Conservation (phyloP, 2,113 vertebrate genomes). For the Nycticorax nycticorax region DNA sequence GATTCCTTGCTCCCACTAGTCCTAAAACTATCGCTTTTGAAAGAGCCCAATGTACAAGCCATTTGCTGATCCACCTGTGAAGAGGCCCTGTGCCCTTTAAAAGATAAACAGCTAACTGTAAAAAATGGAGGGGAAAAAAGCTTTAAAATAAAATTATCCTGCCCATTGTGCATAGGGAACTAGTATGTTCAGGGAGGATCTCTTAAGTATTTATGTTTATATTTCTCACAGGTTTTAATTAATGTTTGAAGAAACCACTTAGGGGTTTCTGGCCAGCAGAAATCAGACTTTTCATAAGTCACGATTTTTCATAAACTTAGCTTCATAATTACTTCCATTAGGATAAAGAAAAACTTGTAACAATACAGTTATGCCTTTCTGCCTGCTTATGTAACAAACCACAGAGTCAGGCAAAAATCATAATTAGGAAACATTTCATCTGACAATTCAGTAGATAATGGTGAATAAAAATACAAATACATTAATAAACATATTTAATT, state of each 20-base stretch:
- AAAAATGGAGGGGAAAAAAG: background rate
- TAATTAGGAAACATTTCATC: background rate
- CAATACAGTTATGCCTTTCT: background rate
- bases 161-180: background rate
- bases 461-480: background rate
- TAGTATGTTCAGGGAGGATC: background rate
- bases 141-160: background rate
- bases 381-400: background rate
- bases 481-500: background rate
- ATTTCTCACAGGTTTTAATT: background rate
- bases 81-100: background rate
- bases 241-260: background rate
- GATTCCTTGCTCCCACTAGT: background rate
- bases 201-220: background rate
- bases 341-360: background rate
- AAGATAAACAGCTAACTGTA: background rate
- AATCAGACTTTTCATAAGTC: background rate
- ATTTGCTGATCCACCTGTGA: slow-evolving; percentile 14
- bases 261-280: background rate
- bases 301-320: background rate
- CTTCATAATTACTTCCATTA: background rate
- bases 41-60: background rate
- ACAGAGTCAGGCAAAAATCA: background rate
- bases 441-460: background rate
- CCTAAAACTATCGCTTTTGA: slow-evolving; percentile 9